A percentile compares a stretch with the other conserved stretches of the same genome.
Conservation (phyloP, 2,113 vertebrate genomes). For the Stictonetta naevosa region DNA sequence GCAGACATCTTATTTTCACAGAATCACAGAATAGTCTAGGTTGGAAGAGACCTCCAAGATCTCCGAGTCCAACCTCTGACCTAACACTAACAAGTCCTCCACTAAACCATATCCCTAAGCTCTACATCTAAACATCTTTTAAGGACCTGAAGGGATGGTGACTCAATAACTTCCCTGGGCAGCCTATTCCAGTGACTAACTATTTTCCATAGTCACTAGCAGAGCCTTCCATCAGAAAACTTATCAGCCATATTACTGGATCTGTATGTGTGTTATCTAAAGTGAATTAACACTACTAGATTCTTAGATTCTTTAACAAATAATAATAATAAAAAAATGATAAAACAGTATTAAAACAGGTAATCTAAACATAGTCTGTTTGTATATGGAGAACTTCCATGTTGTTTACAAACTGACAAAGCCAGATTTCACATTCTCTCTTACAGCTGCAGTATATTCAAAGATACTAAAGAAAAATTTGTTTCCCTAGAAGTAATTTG, state of each 20-base stretch:
- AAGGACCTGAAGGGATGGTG: too few relatives aligned
- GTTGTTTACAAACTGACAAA: not conserved
- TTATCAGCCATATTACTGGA: not conserved
- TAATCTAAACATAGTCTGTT: not conserved
- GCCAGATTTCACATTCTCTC: not conserved
- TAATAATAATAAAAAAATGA: not conserved
- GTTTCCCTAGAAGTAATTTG: not conserved
- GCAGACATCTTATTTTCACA: not conserved
- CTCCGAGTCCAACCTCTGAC: too few relatives aligned
- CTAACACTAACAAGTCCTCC: too few relatives aligned
- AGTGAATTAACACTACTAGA: not conserved
- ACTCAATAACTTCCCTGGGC: too few relatives aligned
- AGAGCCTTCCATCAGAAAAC: not conserved
- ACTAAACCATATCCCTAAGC: too few relatives aligned
- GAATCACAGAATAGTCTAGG: too few relatives aligned
- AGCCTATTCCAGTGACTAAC: too few relatives aligned
- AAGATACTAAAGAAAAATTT: not conserved
- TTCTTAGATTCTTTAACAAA: not conserved
- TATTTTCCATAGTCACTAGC: not conserved
- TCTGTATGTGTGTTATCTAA: not conserved
- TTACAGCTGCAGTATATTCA: not conserved
- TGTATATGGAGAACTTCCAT: not conserved
- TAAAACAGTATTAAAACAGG: not conserved
- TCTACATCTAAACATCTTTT: too few relatives aligned
- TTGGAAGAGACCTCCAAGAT: too few relatives aligned